These are phyloP conservation scores for Griposia aprilina DNA, from an alignment of 2,888 invertebrate genomes.

Conservation along the genomic window DNA sequence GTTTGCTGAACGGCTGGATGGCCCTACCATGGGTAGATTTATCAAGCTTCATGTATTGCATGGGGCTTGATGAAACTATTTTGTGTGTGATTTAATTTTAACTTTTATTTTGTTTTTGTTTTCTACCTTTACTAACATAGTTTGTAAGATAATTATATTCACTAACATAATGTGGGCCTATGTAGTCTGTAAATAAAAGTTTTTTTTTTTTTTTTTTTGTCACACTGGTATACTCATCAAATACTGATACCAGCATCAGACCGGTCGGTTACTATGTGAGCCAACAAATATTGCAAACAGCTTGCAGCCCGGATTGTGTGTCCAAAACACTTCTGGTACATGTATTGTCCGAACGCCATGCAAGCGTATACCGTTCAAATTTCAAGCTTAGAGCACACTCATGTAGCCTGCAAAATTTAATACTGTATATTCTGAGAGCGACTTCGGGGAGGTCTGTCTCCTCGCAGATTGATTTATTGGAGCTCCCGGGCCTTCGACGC, in stretches of 20 bases:
- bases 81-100: too few relatives aligned
- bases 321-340: constrained; percentile 57
- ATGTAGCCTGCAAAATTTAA: constrained; percentile 70
- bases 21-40: too few relatives aligned
- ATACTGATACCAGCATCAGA: constrained; percentile 9
- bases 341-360: constrained; percentile 46
- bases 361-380: constrained; percentile 54
- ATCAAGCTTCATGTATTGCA: too few relatives aligned
- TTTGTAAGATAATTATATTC: too few relatives aligned
- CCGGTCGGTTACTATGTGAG: constrained; percentile 22
- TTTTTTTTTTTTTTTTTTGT: too few relatives aligned
- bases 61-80: too few relatives aligned
- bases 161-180: too few relatives aligned
- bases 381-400: constrained; percentile 60
- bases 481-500: constrained; percentile 76
- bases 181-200: too few relatives aligned
- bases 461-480: constrained; percentile 83
- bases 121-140: too few relatives aligned
- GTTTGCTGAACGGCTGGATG: too few relatives aligned
- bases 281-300: constrained; percentile 54
- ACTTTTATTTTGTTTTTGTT: too few relatives aligned
- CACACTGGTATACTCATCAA: constrained; percentile 34
- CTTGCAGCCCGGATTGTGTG: constrained; percentile 46
- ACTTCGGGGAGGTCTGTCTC: constrained; percentile 74
- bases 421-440: constrained; percentile 70